A percentile compares a stretch with the other conserved stretches of the same genome.
These are phyloP conservation scores for human (Homo sapiens) DNA, from an alignment of 2,113 vertebrate species.

Conservation along the genomic window GRCh38 chr5:77652001-77652500, in stretches of 20 bases:
- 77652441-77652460: neutral
- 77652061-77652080: neutral
- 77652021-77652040: neutral
- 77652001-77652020: neutral
- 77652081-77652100: neutral
- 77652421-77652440: neutral
- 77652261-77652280: neutral
- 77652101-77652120: neutral
- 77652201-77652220: neutral
- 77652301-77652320: neutral
- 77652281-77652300: neutral
- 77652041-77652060: neutral
- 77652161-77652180: accelerated
- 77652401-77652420: neutral
- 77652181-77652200: neutral
- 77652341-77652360: neutral
- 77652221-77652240: neutral
- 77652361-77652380: neutral
- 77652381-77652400: neutral
- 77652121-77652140: neutral
- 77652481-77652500: neutral
- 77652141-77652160: neutral
- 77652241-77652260: neutral
- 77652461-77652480: neutral
- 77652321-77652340: neutral